These are phyloP conservation scores for Melangyna quadrimaculata DNA, from an alignment of 2,888 invertebrate species.

Conservation along the genomic window DNA sequence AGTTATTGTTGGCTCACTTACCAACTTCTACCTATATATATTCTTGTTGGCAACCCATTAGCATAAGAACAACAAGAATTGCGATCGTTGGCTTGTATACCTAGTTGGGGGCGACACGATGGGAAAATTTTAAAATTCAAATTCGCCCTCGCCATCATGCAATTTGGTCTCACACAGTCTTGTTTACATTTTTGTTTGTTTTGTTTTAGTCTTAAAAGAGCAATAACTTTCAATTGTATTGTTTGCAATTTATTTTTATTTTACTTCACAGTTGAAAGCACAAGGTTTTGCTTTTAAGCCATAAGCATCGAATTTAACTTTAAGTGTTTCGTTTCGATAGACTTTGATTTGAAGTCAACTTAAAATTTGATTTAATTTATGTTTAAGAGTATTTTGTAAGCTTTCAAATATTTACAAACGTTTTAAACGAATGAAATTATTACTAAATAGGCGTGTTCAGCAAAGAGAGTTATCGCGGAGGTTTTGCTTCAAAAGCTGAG, in stretches of 20 bases:
- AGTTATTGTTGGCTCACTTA: slow-evolving; percentile 37
- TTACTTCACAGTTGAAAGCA: slow-evolving; percentile 2
- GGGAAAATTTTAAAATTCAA: slow-evolving; percentile 65
- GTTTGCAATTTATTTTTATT: slow-evolving; percentile 21
- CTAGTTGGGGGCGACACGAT: slow-evolving; percentile 40
- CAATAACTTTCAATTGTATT: slow-evolving; percentile 64
- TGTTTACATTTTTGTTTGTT: slow-evolving; percentile 26
- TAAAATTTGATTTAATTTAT: neutral
- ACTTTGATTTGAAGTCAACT: neutral
- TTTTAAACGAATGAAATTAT: too few species aligned
- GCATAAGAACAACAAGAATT: slow-evolving; percentile 62
- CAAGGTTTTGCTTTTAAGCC: slow-evolving; percentile 3
- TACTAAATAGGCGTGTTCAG: too few species aligned
- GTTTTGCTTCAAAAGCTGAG: too few species aligned
- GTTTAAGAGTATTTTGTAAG: too few species aligned
- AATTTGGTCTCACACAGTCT: slow-evolving; percentile 23
- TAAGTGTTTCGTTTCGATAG: neutral
- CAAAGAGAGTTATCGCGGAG: too few species aligned
- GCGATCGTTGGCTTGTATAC: slow-evolving; percentile 12
- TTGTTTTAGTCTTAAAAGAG: slow-evolving; percentile 9
- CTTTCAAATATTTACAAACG: too few species aligned
- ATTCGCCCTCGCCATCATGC: slow-evolving; percentile 36
- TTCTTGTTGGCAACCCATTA: slow-evolving; percentile 64
- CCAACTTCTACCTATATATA: neutral
- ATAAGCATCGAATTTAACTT: neutral